phyloP scores from a whole-genome alignment of 2,113 vertebrate genomes.

The Sylvilagus bachmani region DNA sequence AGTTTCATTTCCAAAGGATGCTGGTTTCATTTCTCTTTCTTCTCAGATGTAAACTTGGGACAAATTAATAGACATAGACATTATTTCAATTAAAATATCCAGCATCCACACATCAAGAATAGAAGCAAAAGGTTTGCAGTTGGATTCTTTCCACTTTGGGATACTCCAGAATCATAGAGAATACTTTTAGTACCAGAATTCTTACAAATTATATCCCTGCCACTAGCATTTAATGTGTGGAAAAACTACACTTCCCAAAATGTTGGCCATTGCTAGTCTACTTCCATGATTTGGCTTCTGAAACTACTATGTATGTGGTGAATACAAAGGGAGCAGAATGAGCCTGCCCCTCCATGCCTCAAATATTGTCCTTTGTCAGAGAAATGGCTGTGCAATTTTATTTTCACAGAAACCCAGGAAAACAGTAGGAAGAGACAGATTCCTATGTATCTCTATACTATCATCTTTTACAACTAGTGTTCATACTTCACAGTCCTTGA shows the following conservation, averaged over 20 bases:
- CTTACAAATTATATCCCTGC: background rate
- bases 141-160: background rate
- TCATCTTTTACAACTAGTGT: background rate
- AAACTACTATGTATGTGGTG: background rate
- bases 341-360: background rate
- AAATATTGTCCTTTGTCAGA: background rate
- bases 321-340: background rate
- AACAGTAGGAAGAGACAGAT: background rate
- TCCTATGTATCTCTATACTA: background rate
- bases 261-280: background rate
- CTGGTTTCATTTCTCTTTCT: background rate
- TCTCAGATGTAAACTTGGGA: background rate
- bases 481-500: conserved; percentile 2
- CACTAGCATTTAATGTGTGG: background rate
- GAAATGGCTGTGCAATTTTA: background rate
- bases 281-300: background rate
- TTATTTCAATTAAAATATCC: background rate
- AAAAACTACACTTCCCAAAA: background rate
- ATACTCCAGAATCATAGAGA: background rate
- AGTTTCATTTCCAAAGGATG: background rate
- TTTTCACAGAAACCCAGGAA: background rate
- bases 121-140: background rate
- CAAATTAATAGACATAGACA: background rate
- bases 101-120: background rate
- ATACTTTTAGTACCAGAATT: background rate